Evolutionary conservation across 2,113 vertebrate genomes (phyloP).

Genomic region (Urocynchramus pylzowi): DNA sequence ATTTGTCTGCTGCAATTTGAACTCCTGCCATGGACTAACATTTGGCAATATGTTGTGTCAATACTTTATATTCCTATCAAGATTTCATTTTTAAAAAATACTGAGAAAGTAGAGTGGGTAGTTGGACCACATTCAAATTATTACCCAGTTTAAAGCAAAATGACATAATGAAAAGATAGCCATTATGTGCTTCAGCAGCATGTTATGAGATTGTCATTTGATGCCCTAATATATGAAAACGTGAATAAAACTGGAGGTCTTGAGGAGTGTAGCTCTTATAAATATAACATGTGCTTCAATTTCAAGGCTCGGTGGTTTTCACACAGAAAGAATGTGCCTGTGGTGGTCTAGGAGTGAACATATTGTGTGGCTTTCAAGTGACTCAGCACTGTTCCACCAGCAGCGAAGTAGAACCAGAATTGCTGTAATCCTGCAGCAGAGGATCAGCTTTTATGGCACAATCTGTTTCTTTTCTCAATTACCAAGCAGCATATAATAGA

Average conservation of each 20-base stretch:
- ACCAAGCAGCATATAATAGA: not conserved
- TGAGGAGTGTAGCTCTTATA: not conserved
- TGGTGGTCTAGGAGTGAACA: conserved; percentile 31
- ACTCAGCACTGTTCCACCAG: conserved; percentile 42
- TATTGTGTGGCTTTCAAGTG: conserved; percentile 43
- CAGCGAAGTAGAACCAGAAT: not conserved
- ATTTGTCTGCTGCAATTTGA: not conserved
- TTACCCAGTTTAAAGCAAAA: not conserved
- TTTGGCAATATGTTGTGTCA: not conserved
- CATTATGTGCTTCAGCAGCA: not conserved
- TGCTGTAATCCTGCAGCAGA: conserved; percentile 30
- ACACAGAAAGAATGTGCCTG: conserved; percentile 1
- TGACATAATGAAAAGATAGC: not conserved
- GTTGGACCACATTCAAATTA: not conserved
- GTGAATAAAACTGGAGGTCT: not conserved
- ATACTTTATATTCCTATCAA: not conserved
- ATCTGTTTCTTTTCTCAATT: conserved; percentile 37
- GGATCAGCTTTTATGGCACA: conserved; percentile 38
- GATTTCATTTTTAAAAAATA: not conserved
- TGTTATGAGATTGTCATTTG: not conserved
- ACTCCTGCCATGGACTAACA: not conserved
- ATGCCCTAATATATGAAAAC: not conserved
- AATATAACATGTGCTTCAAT: conserved; percentile 20
- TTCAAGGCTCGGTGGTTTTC: conserved; percentile 40
- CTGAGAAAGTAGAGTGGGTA: not conserved